These are phyloP conservation scores for Enoplosus armatus DNA, from an alignment of 2,797 vertebrate genomes.

Conservation along the genomic window DNA sequence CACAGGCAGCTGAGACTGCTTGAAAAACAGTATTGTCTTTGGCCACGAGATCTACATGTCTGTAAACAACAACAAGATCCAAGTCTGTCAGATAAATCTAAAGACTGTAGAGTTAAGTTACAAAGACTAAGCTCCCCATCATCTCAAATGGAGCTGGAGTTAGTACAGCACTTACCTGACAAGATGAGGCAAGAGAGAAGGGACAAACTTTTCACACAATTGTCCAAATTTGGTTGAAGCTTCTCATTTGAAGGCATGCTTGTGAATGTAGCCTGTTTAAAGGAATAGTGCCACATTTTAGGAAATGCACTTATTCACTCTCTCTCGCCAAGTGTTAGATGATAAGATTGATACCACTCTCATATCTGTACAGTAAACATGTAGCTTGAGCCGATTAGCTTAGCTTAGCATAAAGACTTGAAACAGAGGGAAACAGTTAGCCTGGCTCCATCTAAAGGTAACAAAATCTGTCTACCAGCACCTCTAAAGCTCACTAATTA, in stretches of 20 bases:
- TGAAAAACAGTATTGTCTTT: not conserved
- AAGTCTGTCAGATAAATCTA: not conserved
- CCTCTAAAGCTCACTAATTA: too few species aligned
- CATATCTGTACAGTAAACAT: too few species aligned
- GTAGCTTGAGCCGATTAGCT: too few species aligned
- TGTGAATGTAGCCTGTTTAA: too few species aligned
- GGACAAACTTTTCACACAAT: too few species aligned
- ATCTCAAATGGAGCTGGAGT: not conserved
- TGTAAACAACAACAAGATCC: not conserved
- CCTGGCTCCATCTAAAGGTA: not conserved
- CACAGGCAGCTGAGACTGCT: conserved; percentile 5
- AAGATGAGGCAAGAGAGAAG: not conserved
- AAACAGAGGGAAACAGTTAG: not conserved
- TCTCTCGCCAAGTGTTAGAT: not conserved
- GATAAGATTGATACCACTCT: too few species aligned
- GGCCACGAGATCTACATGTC: too few species aligned
- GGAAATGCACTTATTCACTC: not conserved
- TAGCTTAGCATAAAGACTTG: not conserved
- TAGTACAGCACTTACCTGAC: not conserved
- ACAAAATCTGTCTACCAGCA: too few species aligned
- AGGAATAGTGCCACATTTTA: not conserved
- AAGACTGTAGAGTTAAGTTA: not conserved
- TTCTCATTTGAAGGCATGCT: too few species aligned
- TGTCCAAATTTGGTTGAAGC: too few species aligned
- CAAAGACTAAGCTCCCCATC: not conserved